Base-by-base conservation (phyloP, 2,888 invertebrate genomes). In the Steromphala cineraria region DNA sequence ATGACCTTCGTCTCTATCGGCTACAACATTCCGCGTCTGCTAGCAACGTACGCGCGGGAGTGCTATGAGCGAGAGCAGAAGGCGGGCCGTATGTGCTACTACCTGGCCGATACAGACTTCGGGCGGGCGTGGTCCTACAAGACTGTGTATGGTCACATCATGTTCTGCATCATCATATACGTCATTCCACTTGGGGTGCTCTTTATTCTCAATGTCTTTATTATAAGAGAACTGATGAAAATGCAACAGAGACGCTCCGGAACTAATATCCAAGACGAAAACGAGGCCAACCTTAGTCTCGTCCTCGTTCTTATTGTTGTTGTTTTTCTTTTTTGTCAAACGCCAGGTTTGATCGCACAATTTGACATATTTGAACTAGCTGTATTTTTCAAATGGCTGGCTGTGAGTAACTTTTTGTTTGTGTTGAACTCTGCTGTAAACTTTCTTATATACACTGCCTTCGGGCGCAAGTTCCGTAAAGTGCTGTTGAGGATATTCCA, bases 261-360 rank as follows among this genome's bases (percentile, higher is more conserved):
- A n/a, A 84, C 88, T 21, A 90, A 89, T 78, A 88, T 89, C 67
- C 88, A 89, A 62, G 90, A 91, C 74, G 83, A 84, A 53, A 89
- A 89, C 82, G 92, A 92, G 83, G 89, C 91, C 4, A 90, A 91
- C 79, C 88, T 92, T 74, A 90, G 91, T 53, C 86, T 92, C 40
- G 90, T 91, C 67, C 85, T 92, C 24, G 88, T 92, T 19, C 84
- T 92, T 19, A 90, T 92, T 75, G 91, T 92, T 74, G 87, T 92
- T 19, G 90, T 91, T n/a, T 92, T 92, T 83, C 89, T 92, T 74
- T 86, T 90, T 52, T 92, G 92, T 83, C 92, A 92, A 83, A 91
- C 91, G 5, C 92, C 92, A 0, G 91, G 90, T 24, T 85, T 91
- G 19, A 84, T 91, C 13, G 87, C 90, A 7, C 91, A 91, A 82